phyloP scores from a whole-genome alignment of 2,888 invertebrate species.

The Napeogenes inachia region DNA sequence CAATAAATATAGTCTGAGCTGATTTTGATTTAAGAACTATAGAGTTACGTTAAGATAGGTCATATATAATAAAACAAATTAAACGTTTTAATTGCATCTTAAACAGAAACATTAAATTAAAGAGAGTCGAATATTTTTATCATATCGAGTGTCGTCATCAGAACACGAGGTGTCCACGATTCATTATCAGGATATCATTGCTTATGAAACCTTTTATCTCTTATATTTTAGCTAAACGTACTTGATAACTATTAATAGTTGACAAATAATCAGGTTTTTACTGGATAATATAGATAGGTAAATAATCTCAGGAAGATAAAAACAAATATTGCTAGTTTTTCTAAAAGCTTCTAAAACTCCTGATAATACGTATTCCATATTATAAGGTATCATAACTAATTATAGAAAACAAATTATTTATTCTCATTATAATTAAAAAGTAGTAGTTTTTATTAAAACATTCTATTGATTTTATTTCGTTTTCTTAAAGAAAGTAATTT shows the following conservation, averaged over 20 bases:
- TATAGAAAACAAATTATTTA: too few species aligned
- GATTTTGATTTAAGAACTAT: too few species aligned
- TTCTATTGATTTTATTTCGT: too few species aligned
- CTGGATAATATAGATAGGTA: not conserved
- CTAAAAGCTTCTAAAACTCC: too few species aligned
- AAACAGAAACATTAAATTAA: not conserved
- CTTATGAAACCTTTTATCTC: constrained; percentile 6
- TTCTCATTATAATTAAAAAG: too few species aligned
- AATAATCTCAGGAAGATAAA: too few species aligned
- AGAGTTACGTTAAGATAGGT: not conserved
- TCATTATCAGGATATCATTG: constrained; percentile 19
- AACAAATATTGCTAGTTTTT: too few species aligned
- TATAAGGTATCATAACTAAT: too few species aligned
- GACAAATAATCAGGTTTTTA: not conserved
- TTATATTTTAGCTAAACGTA: not conserved
- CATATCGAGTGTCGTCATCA: constrained; percentile 25
- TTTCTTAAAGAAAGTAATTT: too few species aligned
- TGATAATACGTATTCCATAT: too few species aligned
- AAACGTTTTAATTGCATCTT: not conserved
- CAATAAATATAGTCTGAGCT: too few species aligned
- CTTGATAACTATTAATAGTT: not conserved
- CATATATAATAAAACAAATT: not conserved
- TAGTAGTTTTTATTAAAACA: too few species aligned
- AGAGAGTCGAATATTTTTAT: not conserved
- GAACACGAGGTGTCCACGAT: constrained; percentile 23